These are phyloP conservation scores for Luidia sarsii DNA, from an alignment of 53 echinoderm and acorn worm genomes.

Conservation along the genomic window DNA sequence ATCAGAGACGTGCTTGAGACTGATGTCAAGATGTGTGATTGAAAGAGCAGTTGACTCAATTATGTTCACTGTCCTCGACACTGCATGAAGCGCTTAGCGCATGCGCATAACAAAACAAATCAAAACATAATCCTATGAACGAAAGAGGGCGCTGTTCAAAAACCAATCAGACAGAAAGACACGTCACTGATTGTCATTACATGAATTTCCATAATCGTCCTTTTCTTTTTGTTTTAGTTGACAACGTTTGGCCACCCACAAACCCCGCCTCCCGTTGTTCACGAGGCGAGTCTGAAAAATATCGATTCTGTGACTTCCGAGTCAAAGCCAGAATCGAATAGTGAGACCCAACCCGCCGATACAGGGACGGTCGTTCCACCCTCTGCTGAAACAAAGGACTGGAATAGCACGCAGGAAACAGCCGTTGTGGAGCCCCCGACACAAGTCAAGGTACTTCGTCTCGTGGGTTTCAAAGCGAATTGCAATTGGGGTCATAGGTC, in stretches of 20 bases:
- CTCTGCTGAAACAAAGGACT: background rate
- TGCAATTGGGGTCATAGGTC: too few species aligned
- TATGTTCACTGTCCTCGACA: too few species aligned
- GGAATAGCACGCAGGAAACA: background rate
- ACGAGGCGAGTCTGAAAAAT: background rate
- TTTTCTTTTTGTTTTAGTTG: background rate
- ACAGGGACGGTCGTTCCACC: background rate
- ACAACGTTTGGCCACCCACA: slow-evolving; percentile 14
- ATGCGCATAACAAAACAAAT: too few species aligned
- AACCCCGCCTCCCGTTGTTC: background rate
- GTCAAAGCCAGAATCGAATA: background rate
- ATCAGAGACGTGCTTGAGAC: too few species aligned
- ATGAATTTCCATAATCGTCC: too few species aligned
- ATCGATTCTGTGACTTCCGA: background rate
- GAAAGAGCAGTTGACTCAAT: too few species aligned
- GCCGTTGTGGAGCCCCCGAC: background rate
- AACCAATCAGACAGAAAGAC: too few species aligned
- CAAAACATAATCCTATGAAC: background rate
- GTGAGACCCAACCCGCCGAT: background rate
- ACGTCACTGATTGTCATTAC: too few species aligned
- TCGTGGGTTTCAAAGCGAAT: too few species aligned
- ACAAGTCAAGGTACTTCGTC: background rate
- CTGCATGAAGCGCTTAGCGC: too few species aligned
- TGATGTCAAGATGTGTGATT: too few species aligned
- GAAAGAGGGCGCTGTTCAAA: slow-evolving; percentile 1